These are phyloP conservation scores for Bombyx huttoni DNA, from an alignment of 2,888 invertebrate genomes.

Conservation along the genomic window DNA sequence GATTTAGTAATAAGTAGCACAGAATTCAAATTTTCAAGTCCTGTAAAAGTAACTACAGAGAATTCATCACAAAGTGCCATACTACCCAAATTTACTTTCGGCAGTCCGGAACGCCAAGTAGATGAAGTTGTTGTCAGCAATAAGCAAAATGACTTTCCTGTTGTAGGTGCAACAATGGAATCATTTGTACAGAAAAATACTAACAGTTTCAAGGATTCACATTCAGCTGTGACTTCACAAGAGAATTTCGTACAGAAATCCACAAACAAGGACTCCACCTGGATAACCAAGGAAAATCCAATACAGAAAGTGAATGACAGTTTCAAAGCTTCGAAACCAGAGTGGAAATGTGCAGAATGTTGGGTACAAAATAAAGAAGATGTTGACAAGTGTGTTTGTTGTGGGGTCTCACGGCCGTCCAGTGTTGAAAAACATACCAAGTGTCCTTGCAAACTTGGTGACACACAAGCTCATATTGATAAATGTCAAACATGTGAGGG, in stretches of 20 bases:
- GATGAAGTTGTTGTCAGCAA: conserved; percentile 15
- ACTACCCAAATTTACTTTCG: conserved; percentile 29
- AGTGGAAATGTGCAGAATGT: conserved; percentile 29
- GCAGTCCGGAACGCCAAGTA: conserved; percentile 28
- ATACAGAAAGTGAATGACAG: neutral
- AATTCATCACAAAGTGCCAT: conserved; percentile 8
- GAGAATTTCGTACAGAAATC: neutral
- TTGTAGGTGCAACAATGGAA: conserved; percentile 5
- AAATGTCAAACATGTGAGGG: conserved; percentile 14
- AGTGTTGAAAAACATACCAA: conserved; percentile 9
- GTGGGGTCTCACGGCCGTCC: conserved; percentile 23
- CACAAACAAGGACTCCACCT: neutral
- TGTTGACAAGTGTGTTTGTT: conserved; percentile 34
- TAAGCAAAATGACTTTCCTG: conserved; percentile 8
- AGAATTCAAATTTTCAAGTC: conserved; percentile 35
- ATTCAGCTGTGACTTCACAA: neutral
- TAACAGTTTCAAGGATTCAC: neutral
- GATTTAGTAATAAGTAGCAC: conserved; percentile 15
- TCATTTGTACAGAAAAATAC: neutral
- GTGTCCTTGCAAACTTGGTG: conserved; percentile 28
- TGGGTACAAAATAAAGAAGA: conserved; percentile 30
- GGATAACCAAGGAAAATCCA: neutral
- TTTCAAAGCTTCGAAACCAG: neutral
- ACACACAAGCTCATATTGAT: conserved; percentile 16
- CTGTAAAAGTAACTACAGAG: conserved; percentile 28